Percentiles rank a stretch among this genome's conserved stretches.
These are phyloP conservation scores for Diaperis boleti DNA, from an alignment of 2,888 invertebrate species.

Conservation along the genomic window DNA sequence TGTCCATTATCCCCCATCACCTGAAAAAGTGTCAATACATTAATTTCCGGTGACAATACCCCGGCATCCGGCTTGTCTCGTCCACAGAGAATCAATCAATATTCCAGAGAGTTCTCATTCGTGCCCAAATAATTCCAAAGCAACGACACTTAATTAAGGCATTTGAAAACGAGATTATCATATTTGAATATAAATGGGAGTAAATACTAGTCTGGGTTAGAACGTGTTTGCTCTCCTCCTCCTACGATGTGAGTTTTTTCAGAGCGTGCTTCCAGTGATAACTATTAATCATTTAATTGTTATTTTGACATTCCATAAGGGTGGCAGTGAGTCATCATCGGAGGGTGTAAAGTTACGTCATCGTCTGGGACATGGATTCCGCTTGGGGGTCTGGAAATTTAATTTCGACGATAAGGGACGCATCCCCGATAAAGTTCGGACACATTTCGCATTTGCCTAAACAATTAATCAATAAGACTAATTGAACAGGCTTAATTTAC, in stretches of 20 bases:
- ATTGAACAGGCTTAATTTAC: conserved; percentile 24
- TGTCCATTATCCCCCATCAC: neutral
- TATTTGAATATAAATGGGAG: conserved; percentile 39
- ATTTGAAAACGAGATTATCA: conserved; percentile 34
- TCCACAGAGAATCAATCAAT: neutral
- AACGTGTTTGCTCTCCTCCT: conserved; percentile 4
- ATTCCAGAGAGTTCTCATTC: neutral
- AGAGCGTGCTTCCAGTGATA: conserved; percentile 2
- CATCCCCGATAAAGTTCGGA: conserved; percentile 6
- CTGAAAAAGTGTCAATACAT: neutral
- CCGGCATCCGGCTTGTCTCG: neutral
- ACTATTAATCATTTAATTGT: conserved; percentile 43
- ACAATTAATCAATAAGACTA: conserved; percentile 38
- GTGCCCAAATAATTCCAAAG: conserved; percentile 6
- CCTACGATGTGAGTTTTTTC: too few relatives aligned
- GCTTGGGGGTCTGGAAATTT: conserved; percentile 16
- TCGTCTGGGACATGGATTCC: conserved; percentile 26
- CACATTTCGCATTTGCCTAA: conserved; percentile 16
- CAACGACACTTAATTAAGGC: conserved; percentile 36
- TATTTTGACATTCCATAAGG: conserved; percentile 36
- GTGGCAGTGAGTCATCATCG: conserved; percentile 41
- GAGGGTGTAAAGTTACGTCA: conserved; percentile 43
- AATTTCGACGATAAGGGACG: conserved; percentile 16
- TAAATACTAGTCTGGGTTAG: conserved; percentile 23
- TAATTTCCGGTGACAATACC: neutral